Evolutionary conservation across 2,888 invertebrate genomes (phyloP), one percentile per base, ranked within the genome.

Genomic region (Pseudeuparius sepicola): DNA sequence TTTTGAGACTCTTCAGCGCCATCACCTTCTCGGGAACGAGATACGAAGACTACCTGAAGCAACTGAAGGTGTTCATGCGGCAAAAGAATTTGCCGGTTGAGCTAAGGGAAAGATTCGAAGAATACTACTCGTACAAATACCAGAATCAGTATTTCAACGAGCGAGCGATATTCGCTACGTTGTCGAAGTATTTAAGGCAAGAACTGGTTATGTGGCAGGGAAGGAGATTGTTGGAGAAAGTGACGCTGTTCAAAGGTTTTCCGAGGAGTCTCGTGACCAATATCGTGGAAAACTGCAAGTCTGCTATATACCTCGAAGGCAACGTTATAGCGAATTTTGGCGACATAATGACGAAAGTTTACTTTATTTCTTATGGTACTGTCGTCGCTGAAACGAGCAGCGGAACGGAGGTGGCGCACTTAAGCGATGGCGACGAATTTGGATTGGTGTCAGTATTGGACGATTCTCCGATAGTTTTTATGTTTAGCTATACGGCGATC

Each of bases 71-170:
- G 6, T 20, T 70, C 45, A 68, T 70, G 60, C 53, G 52, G 3
- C 62, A 66, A 28, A 69, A 68, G 46, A 65, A 67, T 41, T 58
- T 72, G n/a, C 67, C 72, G 2, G n/a, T n/a, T n/a, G n/a, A n/a
- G n/a, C 48, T 72, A 10, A 61, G 63, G 47, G 53, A 60, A 20
- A 61, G 67, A 4, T 55, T 73, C 4, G 49, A 62, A 3, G 55
- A 57, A 4, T 71, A 67, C 48, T 72, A 71, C 46, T 59, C 64
- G 31, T 67, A 68, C 49, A 61, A 61, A 30, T 73, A 64, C 45
- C 67, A 67, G 42, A 64, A 65, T 36, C 57, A 57, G 16, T 71
- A 67, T 44, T 73, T 68, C 50, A 63, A 65, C 43, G 71, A 73
- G 39, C 55, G 61, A 2, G 53, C 46, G 9, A 50, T 53, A 53